Conservation (phyloP, 2,113 vertebrate species). For the Bujurquina vittata region DNA sequence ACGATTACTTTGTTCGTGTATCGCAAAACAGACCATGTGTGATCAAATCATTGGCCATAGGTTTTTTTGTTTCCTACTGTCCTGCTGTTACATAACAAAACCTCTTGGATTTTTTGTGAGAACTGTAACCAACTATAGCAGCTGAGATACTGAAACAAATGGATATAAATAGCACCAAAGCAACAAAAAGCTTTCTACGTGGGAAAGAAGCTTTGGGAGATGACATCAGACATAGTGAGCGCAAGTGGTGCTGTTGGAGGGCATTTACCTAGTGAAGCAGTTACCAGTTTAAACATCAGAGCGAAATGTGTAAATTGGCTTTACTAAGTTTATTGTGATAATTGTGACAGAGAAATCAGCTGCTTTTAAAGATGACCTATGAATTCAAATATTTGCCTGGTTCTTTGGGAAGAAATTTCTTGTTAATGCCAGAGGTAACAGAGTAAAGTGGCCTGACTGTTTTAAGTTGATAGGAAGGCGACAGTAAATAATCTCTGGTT, state of each 20-base stretch:
- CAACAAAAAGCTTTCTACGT: background rate
- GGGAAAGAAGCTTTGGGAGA: background rate
- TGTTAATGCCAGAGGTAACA: background rate
- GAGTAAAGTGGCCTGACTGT: background rate
- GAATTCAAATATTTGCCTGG: background rate
- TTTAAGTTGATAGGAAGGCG: background rate
- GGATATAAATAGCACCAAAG: background rate
- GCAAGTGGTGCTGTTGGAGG: background rate
- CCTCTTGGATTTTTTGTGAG: too few species aligned
- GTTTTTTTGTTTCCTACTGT: background rate
- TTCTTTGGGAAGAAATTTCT: background rate
- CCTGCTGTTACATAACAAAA: too few species aligned
- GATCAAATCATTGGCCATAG: background rate
- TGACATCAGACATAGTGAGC: background rate
- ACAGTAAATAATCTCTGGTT: background rate
- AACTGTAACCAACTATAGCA: background rate
- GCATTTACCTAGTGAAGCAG: background rate
- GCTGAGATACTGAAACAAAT: background rate
- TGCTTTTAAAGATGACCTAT: background rate
- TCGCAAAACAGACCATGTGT: conserved; percentile 4
- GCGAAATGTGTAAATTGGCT: background rate
- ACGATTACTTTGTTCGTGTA: background rate
- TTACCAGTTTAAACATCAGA: too few species aligned
- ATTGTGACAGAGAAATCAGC: background rate
- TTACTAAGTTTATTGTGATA: background rate